phyloP scores from a whole-genome alignment of 2,113 vertebrate species.

The Neoarius graeffei region DNA sequence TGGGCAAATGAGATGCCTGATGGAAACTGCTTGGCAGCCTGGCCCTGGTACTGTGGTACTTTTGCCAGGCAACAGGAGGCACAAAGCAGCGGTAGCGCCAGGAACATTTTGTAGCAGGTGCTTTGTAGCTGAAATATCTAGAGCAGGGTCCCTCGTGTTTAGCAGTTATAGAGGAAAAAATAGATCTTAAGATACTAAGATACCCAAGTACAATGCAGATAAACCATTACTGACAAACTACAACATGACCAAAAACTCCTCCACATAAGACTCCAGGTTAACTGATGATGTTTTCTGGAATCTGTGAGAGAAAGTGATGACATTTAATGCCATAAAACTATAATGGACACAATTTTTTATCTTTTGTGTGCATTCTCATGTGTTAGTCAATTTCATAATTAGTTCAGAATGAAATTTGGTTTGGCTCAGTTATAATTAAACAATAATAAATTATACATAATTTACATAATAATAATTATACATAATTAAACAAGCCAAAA shows the following conservation, averaged over 20 bases:
- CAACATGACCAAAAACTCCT: not conserved
- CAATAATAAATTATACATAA: too few relatives aligned
- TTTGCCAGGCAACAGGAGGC: slow-evolving; percentile 24
- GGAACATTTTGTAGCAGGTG: slow-evolving; percentile 26
- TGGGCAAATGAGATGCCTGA: not conserved
- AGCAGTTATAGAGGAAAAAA: not conserved
- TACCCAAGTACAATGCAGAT: not conserved
- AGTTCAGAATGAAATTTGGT: not conserved
- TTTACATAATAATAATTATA: too few relatives aligned
- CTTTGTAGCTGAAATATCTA: slow-evolving; percentile 1
- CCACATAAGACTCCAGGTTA: not conserved
- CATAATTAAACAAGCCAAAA: not conserved
- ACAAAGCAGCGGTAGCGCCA: not conserved
- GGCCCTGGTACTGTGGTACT: not conserved
- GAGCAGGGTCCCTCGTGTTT: not conserved
- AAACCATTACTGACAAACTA: too few relatives aligned
- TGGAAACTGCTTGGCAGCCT: slow-evolving; percentile 11
- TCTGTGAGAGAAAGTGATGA: not conserved
- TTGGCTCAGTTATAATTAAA: not conserved
- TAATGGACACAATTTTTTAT: not conserved
- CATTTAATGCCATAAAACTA: not conserved
- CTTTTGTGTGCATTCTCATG: not conserved
- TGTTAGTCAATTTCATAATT: not conserved
- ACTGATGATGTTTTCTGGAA: not conserved
- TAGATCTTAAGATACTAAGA: not conserved